Evolutionary conservation across 2,113 vertebrate genomes (phyloP).

Genomic region (Desmodus rotundus): DNA sequence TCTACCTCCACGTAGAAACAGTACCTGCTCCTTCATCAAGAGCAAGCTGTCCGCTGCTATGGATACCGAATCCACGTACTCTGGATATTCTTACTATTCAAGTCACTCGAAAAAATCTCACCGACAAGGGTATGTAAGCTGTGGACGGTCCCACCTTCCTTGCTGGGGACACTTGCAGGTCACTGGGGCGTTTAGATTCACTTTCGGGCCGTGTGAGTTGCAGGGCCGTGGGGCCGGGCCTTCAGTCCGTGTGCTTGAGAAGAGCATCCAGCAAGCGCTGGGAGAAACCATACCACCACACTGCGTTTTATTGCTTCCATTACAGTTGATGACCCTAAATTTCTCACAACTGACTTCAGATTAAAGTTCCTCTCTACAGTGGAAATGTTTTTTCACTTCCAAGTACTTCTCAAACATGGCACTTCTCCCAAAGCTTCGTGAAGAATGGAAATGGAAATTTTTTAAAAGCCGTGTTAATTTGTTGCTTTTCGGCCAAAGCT

Average conservation of each 20-base stretch:
- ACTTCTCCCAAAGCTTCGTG: neutral
- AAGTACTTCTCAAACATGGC: neutral
- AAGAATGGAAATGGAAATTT: neutral
- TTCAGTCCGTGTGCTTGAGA: neutral
- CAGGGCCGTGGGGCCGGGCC: fast-evolving
- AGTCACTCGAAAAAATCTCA: slow-evolving; percentile 94
- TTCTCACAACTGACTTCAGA: slow-evolving; percentile 54
- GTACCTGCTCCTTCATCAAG: neutral
- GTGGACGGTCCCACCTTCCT: neutral
- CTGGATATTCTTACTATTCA: slow-evolving; percentile 96
- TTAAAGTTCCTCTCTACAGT: slow-evolving; percentile 27
- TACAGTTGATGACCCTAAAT: slow-evolving; percentile 11
- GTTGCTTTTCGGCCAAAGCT: neutral
- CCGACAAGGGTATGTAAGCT: slow-evolving; percentile 89
- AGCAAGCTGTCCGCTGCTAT: slow-evolving; percentile 81
- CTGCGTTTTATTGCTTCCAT: slow-evolving; percentile 49
- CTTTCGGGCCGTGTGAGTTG: neutral
- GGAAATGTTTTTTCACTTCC: slow-evolving; percentile 20
- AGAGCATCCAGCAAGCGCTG: neutral
- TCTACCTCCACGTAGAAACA: slow-evolving; percentile 39
- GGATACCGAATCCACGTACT: slow-evolving; percentile 98
- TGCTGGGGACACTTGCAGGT: neutral
- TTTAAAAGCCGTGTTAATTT: neutral
- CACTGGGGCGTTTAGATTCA: neutral
- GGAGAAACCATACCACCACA: neutral